A percentile compares a stretch with the other conserved stretches of the same genome.
phyloP scores from a whole-genome alignment of 2,888 invertebrate species.

The Euzetes globulus region DNA sequence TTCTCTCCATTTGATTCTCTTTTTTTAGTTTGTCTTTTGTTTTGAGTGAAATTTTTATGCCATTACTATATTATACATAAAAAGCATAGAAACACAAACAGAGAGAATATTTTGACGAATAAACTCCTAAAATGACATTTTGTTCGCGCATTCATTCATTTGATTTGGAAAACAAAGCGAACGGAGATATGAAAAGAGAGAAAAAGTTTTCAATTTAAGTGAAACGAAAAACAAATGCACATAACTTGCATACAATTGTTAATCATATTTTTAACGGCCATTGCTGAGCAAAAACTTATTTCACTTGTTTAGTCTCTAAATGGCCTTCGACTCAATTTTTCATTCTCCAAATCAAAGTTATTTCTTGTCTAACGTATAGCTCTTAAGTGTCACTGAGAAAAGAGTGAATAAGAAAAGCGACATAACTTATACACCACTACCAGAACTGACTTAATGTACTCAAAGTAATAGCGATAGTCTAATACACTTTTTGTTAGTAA shows the following conservation, averaged over 20 bases:
- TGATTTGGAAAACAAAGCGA: conserved; percentile 1
- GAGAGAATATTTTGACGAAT: not conserved
- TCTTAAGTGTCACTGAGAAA: not conserved
- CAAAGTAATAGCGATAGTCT: conserved; percentile 14
- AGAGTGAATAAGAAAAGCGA: conserved; percentile 1
- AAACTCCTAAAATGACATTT: not conserved
- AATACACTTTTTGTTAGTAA: conserved; percentile 22
- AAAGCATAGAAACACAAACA: not conserved
- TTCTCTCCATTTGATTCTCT: not conserved
- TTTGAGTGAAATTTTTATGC: not conserved
- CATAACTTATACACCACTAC: conserved; percentile 11
- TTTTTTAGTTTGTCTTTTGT: not conserved
- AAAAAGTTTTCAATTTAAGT: conserved; percentile 22
- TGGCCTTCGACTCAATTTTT: conserved; percentile 12
- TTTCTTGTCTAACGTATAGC: conserved; percentile 16
- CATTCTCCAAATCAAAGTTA: conserved; percentile 17
- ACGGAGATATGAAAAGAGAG: not conserved
- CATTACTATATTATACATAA: not conserved
- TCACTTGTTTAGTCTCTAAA: conserved; percentile 1
- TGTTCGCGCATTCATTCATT: not conserved
- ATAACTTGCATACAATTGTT: conserved; percentile 22
- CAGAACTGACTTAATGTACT: conserved; percentile 11
- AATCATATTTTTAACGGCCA: conserved; percentile 21
- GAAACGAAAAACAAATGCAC: conserved; percentile 17
- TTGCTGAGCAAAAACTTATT: not conserved